Evolutionary conservation across 2,797 vertebrate genomes (phyloP).

Genomic region (Potorous gilbertii): DNA sequence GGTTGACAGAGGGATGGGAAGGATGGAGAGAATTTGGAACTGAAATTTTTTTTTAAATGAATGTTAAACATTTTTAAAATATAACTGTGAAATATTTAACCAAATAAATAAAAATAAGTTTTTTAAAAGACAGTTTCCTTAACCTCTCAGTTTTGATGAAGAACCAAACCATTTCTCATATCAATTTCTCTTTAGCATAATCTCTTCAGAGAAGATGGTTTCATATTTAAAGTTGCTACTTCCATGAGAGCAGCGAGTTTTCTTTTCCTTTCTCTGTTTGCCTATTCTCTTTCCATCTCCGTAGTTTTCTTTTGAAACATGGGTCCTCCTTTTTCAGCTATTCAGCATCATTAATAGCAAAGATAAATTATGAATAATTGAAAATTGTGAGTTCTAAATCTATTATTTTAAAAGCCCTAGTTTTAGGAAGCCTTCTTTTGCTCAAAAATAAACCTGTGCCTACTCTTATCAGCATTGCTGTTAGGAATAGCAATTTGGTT

Average conservation of each 20-base stretch:
- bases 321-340: not conserved
- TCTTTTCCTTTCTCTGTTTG: not conserved
- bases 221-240: slow-evolving; percentile 28
- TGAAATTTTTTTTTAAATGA: not conserved
- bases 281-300: slow-evolving; percentile 12
- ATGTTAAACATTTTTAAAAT: not conserved
- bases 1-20: not conserved
- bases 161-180: not conserved
- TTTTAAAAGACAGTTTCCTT: not conserved
- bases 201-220: not conserved
- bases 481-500: slow-evolving; percentile 19
- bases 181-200: not conserved
- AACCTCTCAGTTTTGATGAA: not conserved
- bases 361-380: slow-evolving; percentile 24
- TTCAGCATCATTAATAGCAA: slow-evolving; percentile 10
- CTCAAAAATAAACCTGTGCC: not conserved
- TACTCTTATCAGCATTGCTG: slow-evolving; percentile 20
- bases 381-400: slow-evolving; percentile 35
- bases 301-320: slow-evolving; percentile 34
- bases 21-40: not conserved
- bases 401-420: not conserved
- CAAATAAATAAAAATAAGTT: not conserved
- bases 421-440: slow-evolving; percentile 25
- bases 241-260: slow-evolving; percentile 18
- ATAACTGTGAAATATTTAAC: not conserved